Conservation (phyloP, 2,797 vertebrate species). For the Pangasius larnaudii region DNA sequence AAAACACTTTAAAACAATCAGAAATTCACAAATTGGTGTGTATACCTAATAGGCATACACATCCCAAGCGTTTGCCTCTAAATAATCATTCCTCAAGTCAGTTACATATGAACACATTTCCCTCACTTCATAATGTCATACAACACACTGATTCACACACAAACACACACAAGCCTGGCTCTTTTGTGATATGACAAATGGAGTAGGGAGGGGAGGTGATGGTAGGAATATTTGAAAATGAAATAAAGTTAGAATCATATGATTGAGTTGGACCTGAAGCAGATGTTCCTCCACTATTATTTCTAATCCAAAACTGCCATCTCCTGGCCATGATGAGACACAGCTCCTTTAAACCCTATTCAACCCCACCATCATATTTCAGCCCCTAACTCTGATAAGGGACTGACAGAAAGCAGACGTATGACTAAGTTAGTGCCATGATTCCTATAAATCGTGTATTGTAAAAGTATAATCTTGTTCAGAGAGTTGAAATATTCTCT, state of each 20-base stretch:
- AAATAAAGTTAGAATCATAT: not conserved
- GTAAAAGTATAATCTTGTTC: not conserved
- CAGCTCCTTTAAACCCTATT: not conserved
- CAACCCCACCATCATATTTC: not conserved
- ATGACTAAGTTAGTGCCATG: not conserved
- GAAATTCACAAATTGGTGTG: not conserved
- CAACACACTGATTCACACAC: slow-evolving; percentile 29
- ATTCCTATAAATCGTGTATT: not conserved
- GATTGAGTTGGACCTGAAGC: slow-evolving; percentile 25
- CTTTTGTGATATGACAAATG: not conserved
- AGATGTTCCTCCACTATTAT: slow-evolving; percentile 10
- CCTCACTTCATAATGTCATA: not conserved
- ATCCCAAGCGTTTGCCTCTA: slow-evolving; percentile 45
- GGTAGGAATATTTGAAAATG: not conserved
- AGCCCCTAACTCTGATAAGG: not conserved
- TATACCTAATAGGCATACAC: not conserved
- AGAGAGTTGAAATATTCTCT: not conserved
- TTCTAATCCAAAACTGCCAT: slow-evolving; percentile 58
- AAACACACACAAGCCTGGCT: not conserved
- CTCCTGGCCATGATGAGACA: slow-evolving; percentile 49
- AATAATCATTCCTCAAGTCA: not conserved
- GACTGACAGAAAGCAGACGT: not conserved
- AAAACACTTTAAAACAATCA: not conserved
- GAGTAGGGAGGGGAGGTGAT: not conserved
- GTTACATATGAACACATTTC: slow-evolving; percentile 24